A percentile compares a stretch with the other conserved stretches of the same genome.
These are phyloP conservation scores for Tapera naevia DNA, from an alignment of 2,797 vertebrate genomes.

Conservation along the genomic window DNA sequence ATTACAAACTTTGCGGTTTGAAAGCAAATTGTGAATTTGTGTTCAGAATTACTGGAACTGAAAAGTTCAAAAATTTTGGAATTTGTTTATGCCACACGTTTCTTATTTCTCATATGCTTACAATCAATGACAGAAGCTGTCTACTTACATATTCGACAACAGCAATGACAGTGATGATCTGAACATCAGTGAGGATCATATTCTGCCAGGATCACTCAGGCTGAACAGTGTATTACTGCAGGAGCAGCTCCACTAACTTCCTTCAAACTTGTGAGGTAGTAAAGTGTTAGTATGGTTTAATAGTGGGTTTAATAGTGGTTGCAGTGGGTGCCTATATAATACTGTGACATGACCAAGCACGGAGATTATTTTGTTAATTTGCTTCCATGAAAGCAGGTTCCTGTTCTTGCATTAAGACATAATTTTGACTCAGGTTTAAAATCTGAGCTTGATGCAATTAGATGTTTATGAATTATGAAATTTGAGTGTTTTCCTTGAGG, in stretches of 20 bases:
- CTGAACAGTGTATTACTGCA: neutral
- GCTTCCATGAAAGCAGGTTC: neutral
- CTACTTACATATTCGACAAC: neutral
- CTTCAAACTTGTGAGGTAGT: neutral
- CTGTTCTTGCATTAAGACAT: neutral
- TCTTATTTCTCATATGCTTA: neutral
- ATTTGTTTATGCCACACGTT: neutral
- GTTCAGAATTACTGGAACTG: neutral
- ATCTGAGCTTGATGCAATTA: neutral
- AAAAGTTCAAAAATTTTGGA: neutral
- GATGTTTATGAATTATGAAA: neutral
- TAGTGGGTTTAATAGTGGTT: neutral
- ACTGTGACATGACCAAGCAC: neutral
- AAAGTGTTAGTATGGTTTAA: neutral
- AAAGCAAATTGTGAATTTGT: neutral
- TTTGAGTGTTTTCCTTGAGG: neutral
- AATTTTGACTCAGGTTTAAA: neutral
- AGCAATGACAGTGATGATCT: neutral
- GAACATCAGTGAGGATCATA: neutral
- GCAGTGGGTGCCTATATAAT: neutral
- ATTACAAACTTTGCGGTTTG: neutral
- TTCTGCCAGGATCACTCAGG: neutral
- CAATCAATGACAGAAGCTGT: neutral
- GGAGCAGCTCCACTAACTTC: neutral
- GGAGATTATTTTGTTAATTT: neutral